Base-by-base conservation (phyloP, 92 coral and sea anemone species). In the Porites evermanni region DNA sequence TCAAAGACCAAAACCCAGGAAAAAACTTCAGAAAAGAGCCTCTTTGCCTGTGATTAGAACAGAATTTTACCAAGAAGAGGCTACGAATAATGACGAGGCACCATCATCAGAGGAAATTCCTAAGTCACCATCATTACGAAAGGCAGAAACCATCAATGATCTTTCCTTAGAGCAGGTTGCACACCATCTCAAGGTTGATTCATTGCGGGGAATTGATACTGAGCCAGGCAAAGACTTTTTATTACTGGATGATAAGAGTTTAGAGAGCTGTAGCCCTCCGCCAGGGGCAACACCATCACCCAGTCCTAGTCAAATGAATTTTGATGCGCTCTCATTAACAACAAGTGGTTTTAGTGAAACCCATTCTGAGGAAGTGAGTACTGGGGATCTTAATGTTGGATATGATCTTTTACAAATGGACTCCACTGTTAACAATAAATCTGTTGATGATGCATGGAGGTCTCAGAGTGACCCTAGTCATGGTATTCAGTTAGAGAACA, bases 401-500 rank as follows among this genome's bases (percentile, higher is more conserved):
- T 83, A 87, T 17, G 89, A 90, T 60, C 86, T 91, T 64, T 76
- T 80, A 29, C 56, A 78, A 20, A 87, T 81, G 82, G 86, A 88
- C 77, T 73, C 86, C 24, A 24, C 85, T 10, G 88, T 79, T 60
- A 82, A 76, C 58, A 83, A 82, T 8, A 94, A 92, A 68, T 75
- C 86, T 52, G 74, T 83, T 65, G 82, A 59, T 69, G 93, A 73
- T 78, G 94, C 87, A 0, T 92, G 98, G 95, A 84, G 99, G 63
- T 97, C 96, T 23, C 99, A 93, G 66, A 97, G 99, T 76, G 99
- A 97, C 76, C 99, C 98, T 17, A 95, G 92, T 80, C 88, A 81
- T 44, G 97, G 98, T 51, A 91, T 91, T 47, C 91, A 92, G 9
- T 89, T 97, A 32, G 89, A 92, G 11, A 96, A 97, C 54, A 91